phyloP scores from a whole-genome alignment of 2,113 vertebrate genomes.

The Chaetorhynchus papuensis region DNA sequence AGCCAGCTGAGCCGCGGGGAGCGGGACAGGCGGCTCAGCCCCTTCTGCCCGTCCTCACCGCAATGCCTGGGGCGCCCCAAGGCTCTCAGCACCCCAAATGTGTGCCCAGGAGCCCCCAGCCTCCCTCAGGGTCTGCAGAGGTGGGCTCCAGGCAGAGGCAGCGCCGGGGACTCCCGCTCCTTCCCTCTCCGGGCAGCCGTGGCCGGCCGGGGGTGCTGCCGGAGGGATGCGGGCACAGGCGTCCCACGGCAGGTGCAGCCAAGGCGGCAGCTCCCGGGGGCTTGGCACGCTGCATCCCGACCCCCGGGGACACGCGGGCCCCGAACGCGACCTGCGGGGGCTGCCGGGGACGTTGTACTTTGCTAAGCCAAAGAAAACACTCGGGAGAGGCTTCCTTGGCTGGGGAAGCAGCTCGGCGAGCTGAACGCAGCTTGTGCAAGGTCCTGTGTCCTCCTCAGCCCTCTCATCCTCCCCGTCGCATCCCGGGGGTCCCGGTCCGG shows the following conservation, averaged over 20 bases:
- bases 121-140: neutral
- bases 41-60: neutral
- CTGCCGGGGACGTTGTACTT: neutral
- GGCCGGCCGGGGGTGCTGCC: fast-evolving
- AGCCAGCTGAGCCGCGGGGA: neutral
- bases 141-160: neutral
- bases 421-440: neutral
- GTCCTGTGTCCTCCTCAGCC: fast-evolving
- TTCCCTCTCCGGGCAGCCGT: neutral
- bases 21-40: neutral
- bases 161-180: fast-evolving
- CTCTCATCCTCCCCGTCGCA: fast-evolving
- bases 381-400: neutral
- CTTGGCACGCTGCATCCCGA: fast-evolving
- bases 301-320: neutral
- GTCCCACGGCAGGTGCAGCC: neutral
- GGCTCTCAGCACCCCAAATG: neutral
- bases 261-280: neutral
- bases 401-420: neutral
- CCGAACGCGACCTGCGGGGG: neutral
- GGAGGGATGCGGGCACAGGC: neutral
- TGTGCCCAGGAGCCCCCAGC: neutral
- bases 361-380: neutral
- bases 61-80: fast-evolving
- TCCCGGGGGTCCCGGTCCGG: too few relatives aligned